Base-by-base conservation (phyloP, 2,888 invertebrate species). In the Plebejus argus region DNA sequence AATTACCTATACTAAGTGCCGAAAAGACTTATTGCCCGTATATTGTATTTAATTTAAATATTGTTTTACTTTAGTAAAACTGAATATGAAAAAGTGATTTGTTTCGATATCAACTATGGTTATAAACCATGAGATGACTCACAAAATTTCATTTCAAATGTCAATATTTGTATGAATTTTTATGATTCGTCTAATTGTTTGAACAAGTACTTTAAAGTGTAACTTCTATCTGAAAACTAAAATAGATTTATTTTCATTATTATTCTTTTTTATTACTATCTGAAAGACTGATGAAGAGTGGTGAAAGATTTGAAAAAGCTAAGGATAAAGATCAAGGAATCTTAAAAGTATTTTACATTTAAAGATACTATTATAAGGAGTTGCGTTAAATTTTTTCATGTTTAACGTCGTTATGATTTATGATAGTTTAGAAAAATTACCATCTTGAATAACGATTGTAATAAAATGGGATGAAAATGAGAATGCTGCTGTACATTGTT, bases 391-490 rank as follows among this genome's bases (percentile, higher is more conserved):
- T 15, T 3, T 3, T 8, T 45, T 49, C 8, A 15, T 49, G 15
- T 49, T 49, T 8, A 39, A 39, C 7, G 8, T 39, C 39, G 28
- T 28, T 1, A 28, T 28, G 28, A 28, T 28, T 28, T 28, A 28
- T 28, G 28, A 28, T 28, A 28, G 28, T 28, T 28, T 28, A 28
- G 2, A 1, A 1, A 1, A 28, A 1, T 2, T 28, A 28, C 28
- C 28, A 28, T 28, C 28, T 23, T 28, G 1, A 28, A 33, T 66
- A 28, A 66, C 66, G 66, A 74, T 53, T 28, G 74, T 49, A 20
- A 53, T 28, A 53, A 74, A 74, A 74, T 74, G 74, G 28, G 53
- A 12, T 74, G 74, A 53, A 15, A 33, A 74, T 74, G 74, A 28
- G 10, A 53, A 74, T 53, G 20, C 0, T 23, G 1, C 74, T 23